Base-by-base conservation (phyloP, 2,797 vertebrate species). In the Luscinia megarhynchos region DNA sequence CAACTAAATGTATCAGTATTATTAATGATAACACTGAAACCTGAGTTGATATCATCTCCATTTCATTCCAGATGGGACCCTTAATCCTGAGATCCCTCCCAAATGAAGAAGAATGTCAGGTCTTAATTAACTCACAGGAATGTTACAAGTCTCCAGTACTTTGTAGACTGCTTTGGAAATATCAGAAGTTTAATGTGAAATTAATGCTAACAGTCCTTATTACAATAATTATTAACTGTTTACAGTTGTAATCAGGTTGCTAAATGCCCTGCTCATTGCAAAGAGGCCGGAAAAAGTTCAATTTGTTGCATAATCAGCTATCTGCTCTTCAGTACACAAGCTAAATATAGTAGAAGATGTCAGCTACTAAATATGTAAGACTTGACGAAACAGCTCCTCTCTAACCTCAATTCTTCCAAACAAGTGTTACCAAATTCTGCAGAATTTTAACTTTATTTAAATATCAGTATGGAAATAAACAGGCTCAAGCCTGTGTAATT, bases 301-400 rank as follows among this genome's bases (percentile, higher is more conserved):
- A 53, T 93, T 90, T 93, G 95, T 96, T 96, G 85, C 85, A 90
- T 94, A 96, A 97, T 96, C 93, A 95, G 43, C 89, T 91, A 88
- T 94, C 87, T 96, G 85, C 85, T 96, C 91, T 77, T 94, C 94
- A 93, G 84, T 67, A 89, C 84, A 92, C 75, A 87, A 84, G 78
- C 93, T 97, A 97, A 95, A 94, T 95, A 93, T 95, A 95, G 94
- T 34, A 63, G 87, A 93, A 95, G 80, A 91, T 95, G 95, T 93
- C 95, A 96, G 91, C 88, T 94, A 73, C 94, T 96, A 96, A 96
- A 97, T 97, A 96, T 95, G 93, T 93, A 91, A 84, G 87, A 70
- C 95, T 91, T 94, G 94, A 94, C 21, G 29, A 91, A 91, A 95
- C 79, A 95, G 70, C 83, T 96, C 67, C 74, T 91, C 83, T 96